phyloP scores from a whole-genome alignment of 2,113 vertebrate genomes.

The Heloderma charlesbogerti region DNA sequence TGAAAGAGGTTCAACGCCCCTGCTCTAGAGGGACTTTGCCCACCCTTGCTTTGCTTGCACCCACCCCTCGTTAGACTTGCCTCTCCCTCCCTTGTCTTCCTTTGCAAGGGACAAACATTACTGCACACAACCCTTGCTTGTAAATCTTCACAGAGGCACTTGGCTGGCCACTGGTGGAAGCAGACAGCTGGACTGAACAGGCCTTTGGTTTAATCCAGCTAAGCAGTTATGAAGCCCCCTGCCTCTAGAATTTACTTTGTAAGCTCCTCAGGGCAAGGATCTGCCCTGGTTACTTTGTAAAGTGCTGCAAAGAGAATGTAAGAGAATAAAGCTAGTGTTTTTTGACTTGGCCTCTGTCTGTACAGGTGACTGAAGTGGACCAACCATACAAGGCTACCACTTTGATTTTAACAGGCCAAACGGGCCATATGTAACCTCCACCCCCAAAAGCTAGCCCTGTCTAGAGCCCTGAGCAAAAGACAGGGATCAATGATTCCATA shows the following conservation, averaged over 20 bases:
- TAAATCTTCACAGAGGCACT: too few relatives aligned
- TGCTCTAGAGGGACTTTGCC: too few relatives aligned
- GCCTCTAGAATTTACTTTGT: too few relatives aligned
- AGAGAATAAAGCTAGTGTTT: neutral
- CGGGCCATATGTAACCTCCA: neutral
- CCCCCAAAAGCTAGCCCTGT: constrained; percentile 20
- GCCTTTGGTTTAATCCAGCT: neutral
- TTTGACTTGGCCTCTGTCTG: constrained; percentile 26
- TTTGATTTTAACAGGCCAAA: constrained; percentile 23
- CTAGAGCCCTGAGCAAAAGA: constrained; percentile 28
- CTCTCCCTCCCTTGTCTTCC: too few relatives aligned
- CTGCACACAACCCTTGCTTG: too few relatives aligned
- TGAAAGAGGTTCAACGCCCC: too few relatives aligned
- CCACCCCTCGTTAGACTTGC: too few relatives aligned
- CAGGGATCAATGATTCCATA: constrained; percentile 51
- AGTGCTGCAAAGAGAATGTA: neutral
- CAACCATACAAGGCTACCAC: too few relatives aligned
- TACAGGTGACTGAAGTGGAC: neutral
- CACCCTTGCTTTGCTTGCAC: too few relatives aligned
- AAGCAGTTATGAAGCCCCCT: neutral
- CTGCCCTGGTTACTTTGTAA: too few relatives aligned
- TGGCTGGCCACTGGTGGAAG: neutral
- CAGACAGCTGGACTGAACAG: neutral
- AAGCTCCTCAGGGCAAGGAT: neutral
- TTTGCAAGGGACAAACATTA: too few relatives aligned